These are phyloP conservation scores for Hyposmocoma kahamanoa DNA, from an alignment of 1,140 invertebrate genomes.

Conservation along the genomic window DNA sequence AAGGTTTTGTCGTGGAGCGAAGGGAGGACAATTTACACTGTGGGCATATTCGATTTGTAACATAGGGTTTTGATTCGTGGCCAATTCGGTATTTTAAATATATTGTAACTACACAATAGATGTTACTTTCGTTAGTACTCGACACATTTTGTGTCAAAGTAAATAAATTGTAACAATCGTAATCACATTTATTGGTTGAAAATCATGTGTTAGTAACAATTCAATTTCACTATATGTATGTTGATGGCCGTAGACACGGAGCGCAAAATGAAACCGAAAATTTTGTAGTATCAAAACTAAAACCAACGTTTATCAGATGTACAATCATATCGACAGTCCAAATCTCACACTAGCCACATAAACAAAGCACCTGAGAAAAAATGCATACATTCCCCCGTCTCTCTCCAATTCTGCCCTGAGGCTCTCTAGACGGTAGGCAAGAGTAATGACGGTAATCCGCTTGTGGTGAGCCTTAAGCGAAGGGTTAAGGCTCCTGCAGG, in stretches of 20 bases:
- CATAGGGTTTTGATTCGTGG: background rate
- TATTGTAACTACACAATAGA: no score
- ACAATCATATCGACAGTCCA: conserved; percentile 8
- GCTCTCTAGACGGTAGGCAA: conserved; percentile 60
- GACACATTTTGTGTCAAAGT: no score
- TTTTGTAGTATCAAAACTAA: no score
- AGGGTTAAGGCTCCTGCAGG: conserved; percentile 51
- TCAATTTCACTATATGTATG: no score
- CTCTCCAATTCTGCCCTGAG: conserved; percentile 35
- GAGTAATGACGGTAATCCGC: conserved; percentile 67
- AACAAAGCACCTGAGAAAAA: conserved; percentile 22
- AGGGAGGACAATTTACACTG: background rate
- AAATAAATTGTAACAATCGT: no score
- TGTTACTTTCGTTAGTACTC: no score
- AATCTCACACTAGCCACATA: conserved; percentile 5
- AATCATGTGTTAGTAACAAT: no score
- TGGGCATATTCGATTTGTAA: background rate
- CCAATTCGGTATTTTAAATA: no score
- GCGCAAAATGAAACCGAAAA: background rate
- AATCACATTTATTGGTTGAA: no score
- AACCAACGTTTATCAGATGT: no score
- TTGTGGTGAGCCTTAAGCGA: conserved; percentile 63
- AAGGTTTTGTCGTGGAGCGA: background rate
- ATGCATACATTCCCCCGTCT: conserved; percentile 31
- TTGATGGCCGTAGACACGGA: background rate